A percentile compares a stretch with the other conserved stretches of the same genome.
Evolutionary conservation across 1,140 invertebrate genomes (phyloP).

Genomic region (Drosophila lacteicornis): DNA sequence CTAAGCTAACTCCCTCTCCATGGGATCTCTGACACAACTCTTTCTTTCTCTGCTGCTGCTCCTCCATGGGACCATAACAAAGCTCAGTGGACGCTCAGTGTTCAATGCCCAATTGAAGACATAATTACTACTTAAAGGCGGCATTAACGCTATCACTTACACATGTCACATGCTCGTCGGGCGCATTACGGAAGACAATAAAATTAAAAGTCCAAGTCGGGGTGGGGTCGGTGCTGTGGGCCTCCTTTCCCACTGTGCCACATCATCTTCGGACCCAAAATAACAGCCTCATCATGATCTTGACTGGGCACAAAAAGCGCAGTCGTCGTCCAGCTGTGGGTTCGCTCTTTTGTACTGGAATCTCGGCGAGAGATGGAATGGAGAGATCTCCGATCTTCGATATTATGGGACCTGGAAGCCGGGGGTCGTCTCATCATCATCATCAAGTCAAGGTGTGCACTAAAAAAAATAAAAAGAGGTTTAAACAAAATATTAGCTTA

Average conservation of each 20-base stretch:
- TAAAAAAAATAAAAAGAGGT: not conserved
- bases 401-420: conserved; percentile 38
- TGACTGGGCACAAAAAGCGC: conserved; percentile 59
- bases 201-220: conserved; percentile 23
- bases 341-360: conserved; percentile 32
- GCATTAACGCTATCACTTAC: conserved; percentile 82
- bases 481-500: no score
- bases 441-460: conserved; percentile 11
- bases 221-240: conserved; percentile 10
- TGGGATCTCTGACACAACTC: conserved; percentile 13
- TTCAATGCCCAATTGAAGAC: conserved; percentile 76
- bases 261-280: conserved; percentile 59
- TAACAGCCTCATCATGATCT: conserved; percentile 82
- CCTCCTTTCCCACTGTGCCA: conserved; percentile 39
- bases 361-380: conserved; percentile 33
- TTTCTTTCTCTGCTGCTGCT: conserved; percentile 11
- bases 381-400: conserved; percentile 37
- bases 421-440: conserved; percentile 40
- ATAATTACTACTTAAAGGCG: conserved; percentile 82
- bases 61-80: conserved; percentile 27
- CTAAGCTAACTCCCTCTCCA: conserved; percentile 11
- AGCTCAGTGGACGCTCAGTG: conserved; percentile 27
- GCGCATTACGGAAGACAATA: conserved; percentile 75
- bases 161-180: conserved; percentile 78
- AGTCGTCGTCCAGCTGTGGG: conserved; percentile 32